Percentiles rank a stretch among this genome's conserved stretches.
These are phyloP conservation scores for Propithecus deckenii DNA, from an alignment of 2,797 vertebrate genomes.

Conservation along the genomic window DNA sequence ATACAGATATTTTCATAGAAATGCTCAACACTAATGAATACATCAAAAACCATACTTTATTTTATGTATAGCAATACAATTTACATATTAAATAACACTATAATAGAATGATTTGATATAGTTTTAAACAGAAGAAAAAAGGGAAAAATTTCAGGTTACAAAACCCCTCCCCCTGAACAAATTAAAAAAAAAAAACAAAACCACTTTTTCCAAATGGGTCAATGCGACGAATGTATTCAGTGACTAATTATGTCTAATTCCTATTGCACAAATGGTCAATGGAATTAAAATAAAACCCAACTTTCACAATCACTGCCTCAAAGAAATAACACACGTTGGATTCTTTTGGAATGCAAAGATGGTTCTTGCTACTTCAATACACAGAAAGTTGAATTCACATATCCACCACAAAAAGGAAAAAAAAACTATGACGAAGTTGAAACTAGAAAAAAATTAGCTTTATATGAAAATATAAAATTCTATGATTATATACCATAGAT, in stretches of 20 bases:
- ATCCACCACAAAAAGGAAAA: conserved; percentile 83
- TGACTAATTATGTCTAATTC: conserved; percentile 89
- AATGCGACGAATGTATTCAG: conserved; percentile 88
- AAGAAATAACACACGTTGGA: conserved; percentile 85
- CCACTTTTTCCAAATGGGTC: conserved; percentile 87
- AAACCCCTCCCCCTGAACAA: conserved; percentile 85
- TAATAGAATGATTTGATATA: conserved; percentile 98
- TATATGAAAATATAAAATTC: conserved; percentile 98
- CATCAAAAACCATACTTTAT: conserved; percentile 99
- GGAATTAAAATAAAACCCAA: conserved; percentile 84
- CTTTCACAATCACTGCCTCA: conserved; percentile 94
- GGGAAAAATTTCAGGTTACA: conserved; percentile 91
- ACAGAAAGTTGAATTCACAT: conserved; percentile 87
- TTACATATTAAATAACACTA: conserved; percentile 99
- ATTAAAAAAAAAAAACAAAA: conserved; percentile 81
- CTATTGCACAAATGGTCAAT: conserved; percentile 90
- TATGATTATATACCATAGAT: conserved; percentile 95
- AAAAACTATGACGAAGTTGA: conserved; percentile 86
- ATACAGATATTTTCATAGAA: conserved; percentile 48
- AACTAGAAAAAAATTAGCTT: conserved; percentile 93
- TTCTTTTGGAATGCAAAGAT: conserved; percentile 87
- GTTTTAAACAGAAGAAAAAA: conserved; percentile 94
- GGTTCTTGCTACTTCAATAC: conserved; percentile 87
- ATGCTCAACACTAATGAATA: conserved; percentile 84
- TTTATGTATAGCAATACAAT: conserved; percentile 99